A percentile compares a stretch with the other conserved stretches of the same genome.
phyloP scores from a whole-genome alignment of 2,113 vertebrate species.

The Mus pahari region DNA sequence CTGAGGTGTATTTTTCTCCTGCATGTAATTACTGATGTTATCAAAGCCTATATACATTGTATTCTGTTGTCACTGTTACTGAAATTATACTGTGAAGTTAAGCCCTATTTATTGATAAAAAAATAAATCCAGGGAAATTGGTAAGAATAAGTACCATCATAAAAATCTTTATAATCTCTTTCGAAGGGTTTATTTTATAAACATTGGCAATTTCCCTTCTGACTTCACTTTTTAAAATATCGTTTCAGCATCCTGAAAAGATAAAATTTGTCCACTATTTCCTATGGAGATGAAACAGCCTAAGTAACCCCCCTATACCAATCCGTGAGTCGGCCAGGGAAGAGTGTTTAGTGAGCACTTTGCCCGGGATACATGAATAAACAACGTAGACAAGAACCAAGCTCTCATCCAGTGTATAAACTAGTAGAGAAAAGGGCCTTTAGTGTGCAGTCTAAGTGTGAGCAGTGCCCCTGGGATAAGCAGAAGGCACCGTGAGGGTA shows the following conservation, averaged over 20 bases:
- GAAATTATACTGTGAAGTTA: slow-evolving; percentile 33
- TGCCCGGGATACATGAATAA: slow-evolving; percentile 16
- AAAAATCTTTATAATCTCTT: background rate
- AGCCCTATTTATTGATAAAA: slow-evolving; percentile 42
- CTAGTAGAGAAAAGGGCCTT: background rate
- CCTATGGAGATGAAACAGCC: background rate
- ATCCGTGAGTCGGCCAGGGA: background rate
- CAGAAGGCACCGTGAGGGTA: background rate
- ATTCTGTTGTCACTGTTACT: slow-evolving; percentile 48
- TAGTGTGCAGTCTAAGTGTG: background rate
- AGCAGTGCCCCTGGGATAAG: background rate
- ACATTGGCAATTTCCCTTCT: slow-evolving; percentile 1
- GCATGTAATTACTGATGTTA: background rate
- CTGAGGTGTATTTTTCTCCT: background rate
- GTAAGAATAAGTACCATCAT: slow-evolving; percentile 19
- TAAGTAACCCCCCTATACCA: background rate
- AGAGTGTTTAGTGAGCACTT: background rate
- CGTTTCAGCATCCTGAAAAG: slow-evolving; percentile 5
- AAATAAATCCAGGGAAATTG: slow-evolving; percentile 56
- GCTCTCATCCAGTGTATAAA: background rate
- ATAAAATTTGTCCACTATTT: background rate
- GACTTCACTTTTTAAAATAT: slow-evolving; percentile 16
- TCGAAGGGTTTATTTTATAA: slow-evolving; percentile 23
- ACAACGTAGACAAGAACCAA: slow-evolving; percentile 3
- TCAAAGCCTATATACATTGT: background rate